A percentile compares a stretch with the other conserved stretches of the same genome.
Conservation (phyloP, 1,140 invertebrate genomes). For the Thaumetopoea pityocampa region DNA sequence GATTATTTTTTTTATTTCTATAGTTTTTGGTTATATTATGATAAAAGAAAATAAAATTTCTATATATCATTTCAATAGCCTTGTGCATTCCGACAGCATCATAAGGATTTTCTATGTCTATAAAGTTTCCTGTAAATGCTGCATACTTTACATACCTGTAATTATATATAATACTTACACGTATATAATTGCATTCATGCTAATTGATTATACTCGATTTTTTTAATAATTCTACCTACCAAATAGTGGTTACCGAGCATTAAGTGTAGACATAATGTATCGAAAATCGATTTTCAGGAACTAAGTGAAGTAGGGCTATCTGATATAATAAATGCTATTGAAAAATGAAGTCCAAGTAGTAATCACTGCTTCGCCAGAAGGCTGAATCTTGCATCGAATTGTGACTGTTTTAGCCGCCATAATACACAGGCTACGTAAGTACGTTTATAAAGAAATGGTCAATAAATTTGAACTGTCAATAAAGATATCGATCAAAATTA, state of each 20-base stretch:
- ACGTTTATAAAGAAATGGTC: slow-evolving; percentile 66
- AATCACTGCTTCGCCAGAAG: slow-evolving; percentile 53
- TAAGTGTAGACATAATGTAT: slow-evolving; percentile 35
- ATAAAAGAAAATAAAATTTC: no score
- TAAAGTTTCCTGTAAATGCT: no score
- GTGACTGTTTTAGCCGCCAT: slow-evolving; percentile 48
- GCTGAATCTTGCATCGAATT: slow-evolving; percentile 39
- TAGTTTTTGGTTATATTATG: no score
- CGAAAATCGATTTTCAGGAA: slow-evolving; percentile 57
- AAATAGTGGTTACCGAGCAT: slow-evolving; percentile 23
- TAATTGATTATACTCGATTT: no score
- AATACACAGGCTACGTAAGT: slow-evolving; percentile 50
- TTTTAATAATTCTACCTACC: no score
- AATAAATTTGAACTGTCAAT: slow-evolving; percentile 69
- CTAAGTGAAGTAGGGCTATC: slow-evolving; percentile 61
- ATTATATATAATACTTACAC: no score
- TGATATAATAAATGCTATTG: slow-evolving; percentile 68
- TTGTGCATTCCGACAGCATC: no score
- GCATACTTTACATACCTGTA: no score
- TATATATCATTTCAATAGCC: no score
- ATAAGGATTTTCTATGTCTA: no score
- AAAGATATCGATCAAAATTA: slow-evolving; percentile 76
- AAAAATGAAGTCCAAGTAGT: slow-evolving; percentile 67
- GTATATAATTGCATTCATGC: no score
- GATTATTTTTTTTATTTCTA: no score